phyloP scores from a whole-genome alignment of 2,113 vertebrate species.

The Semnornis frantzii region DNA sequence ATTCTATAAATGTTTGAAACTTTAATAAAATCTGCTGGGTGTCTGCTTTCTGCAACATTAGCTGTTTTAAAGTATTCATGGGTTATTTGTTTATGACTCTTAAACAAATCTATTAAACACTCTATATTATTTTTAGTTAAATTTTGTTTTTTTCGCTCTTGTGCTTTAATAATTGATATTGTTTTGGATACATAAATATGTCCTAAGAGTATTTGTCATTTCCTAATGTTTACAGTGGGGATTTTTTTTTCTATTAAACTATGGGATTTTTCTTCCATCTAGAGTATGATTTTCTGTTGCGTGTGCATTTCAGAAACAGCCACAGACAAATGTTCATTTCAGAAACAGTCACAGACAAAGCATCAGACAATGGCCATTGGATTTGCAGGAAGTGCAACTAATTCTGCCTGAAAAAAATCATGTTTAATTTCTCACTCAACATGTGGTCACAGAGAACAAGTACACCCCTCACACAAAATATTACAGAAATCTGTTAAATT shows the following conservation, averaged over 20 bases:
- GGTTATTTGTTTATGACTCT: conserved; percentile 69
- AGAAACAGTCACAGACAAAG: conserved; percentile 18
- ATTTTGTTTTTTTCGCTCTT: conserved; percentile 7
- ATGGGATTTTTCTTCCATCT: not conserved
- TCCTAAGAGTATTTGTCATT: conserved; percentile 72
- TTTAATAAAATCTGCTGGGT: conserved; percentile 70
- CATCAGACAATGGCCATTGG: conserved; percentile 19
- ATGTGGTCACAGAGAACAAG: not conserved
- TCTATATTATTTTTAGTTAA: conserved; percentile 63
- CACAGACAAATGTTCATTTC: not conserved
- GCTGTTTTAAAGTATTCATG: conserved; percentile 70
- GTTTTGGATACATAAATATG: conserved; percentile 72
- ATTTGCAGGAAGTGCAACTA: conserved; percentile 6
- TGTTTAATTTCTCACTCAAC: conserved; percentile 31
- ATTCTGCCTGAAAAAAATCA: not conserved
- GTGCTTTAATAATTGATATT: conserved; percentile 69
- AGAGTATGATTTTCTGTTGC: not conserved
- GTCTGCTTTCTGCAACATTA: conserved; percentile 47
- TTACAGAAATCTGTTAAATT: not conserved
- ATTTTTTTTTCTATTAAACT: conserved; percentile 29
- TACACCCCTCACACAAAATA: not conserved
- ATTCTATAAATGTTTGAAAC: conserved; percentile 50
- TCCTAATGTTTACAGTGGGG: conserved; percentile 62
- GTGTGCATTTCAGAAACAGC: conserved; percentile 19
- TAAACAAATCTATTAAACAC: conserved; percentile 70